A percentile compares a stretch with the other conserved stretches of the same genome.
Evolutionary conservation across 2,797 vertebrate genomes (phyloP).

Genomic region (Ctenopoma kingsleyae): DNA sequence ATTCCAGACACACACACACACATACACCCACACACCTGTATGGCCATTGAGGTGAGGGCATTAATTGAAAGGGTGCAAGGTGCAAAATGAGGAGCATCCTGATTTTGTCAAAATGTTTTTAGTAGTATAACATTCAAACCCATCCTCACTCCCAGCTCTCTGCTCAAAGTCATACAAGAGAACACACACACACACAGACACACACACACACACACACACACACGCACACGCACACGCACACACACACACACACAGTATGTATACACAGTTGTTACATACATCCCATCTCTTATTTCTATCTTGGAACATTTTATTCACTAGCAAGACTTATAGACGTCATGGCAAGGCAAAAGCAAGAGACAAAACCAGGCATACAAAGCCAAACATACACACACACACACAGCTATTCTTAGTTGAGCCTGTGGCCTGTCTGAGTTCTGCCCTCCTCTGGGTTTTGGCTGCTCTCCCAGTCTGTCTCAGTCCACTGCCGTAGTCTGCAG

Average conservation of each 20-base stretch:
- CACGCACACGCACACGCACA: no score
- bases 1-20: constrained; percentile 2
- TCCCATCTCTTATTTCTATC: constrained; percentile 27
- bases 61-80: no score
- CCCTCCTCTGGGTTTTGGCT: constrained; percentile 70
- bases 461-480: constrained; percentile 70
- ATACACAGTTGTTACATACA: constrained; percentile 10
- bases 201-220: no score
- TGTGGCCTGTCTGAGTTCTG: constrained; percentile 71
- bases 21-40: no score
- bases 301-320: constrained; percentile 46
- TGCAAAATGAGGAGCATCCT: no score
- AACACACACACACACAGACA: constrained; percentile 7
- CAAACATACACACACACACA: constrained; percentile 21
- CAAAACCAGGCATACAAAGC: neutral
- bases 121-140: no score
- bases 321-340: constrained; percentile 45
- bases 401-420: constrained; percentile 69
- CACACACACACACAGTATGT: neutral
- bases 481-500: constrained; percentile 68
- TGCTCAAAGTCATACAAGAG: neutral
- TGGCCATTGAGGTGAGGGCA: no score
- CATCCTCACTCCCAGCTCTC: no score
- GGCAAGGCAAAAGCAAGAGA: constrained; percentile 20
- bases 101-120: no score